Conservation (phyloP, 1,140 invertebrate genomes). For the Aphelinus certus region DNA sequence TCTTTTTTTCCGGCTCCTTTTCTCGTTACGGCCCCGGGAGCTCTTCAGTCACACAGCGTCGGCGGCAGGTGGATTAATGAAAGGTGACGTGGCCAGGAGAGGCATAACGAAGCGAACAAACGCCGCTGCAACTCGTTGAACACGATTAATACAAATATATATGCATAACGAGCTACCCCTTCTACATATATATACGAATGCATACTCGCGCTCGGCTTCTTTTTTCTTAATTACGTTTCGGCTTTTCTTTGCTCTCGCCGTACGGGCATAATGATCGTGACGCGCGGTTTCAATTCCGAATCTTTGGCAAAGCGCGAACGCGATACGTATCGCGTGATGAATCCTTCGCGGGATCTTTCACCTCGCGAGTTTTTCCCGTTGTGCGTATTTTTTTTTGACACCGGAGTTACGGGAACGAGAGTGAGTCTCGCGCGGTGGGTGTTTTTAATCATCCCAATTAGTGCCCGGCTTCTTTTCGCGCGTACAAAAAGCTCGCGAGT, state of each 20-base stretch:
- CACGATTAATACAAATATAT: constrained; percentile 9
- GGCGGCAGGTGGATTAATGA: constrained; percentile 42
- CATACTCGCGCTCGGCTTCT: background rate
- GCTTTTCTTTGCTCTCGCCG: background rate
- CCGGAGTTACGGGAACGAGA: no score
- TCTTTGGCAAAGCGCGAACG: no score
- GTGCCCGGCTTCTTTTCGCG: no score
- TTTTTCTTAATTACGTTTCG: background rate
- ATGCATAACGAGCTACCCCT: background rate
- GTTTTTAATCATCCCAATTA: no score
- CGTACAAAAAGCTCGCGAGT: no score
- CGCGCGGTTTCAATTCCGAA: no score
- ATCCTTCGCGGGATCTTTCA: no score
- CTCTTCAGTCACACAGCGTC: constrained; percentile 20
- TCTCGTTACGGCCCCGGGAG: background rate
- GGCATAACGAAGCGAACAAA: constrained; percentile 29
- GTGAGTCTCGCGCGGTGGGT: no score
- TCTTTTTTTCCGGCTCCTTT: background rate
- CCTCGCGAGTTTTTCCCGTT: no score
- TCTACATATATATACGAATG: background rate
- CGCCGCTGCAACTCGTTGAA: background rate
- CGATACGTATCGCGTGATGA: no score
- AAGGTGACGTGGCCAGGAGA: constrained; percentile 38
- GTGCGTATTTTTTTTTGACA: no score
- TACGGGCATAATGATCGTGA: no score